Conservation (phyloP, 2,888 invertebrate genomes). For the Leptothorax acervorum region DNA sequence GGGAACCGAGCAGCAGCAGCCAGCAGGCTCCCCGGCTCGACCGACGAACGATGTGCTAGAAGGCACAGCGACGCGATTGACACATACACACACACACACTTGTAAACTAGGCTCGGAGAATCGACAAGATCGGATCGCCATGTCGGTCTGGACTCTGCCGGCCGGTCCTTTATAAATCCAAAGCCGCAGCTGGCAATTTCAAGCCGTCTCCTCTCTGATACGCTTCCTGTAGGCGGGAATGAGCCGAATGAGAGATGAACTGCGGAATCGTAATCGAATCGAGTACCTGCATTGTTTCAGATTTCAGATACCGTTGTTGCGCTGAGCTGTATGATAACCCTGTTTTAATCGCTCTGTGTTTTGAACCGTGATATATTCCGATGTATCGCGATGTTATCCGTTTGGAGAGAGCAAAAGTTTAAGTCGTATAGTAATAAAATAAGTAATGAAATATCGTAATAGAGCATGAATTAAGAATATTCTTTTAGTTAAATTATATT, state of each 20-base stretch:
- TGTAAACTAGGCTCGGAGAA: conserved; percentile 49
- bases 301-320: conserved; percentile 53
- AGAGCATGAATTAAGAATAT: neutral
- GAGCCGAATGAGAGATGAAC: conserved; percentile 63
- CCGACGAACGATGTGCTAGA: conserved; percentile 53
- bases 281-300: conserved; percentile 62
- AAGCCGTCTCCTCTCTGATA: conserved; percentile 43
- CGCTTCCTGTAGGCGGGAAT: conserved; percentile 66
- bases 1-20: conserved; percentile 70
- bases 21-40: conserved; percentile 25
- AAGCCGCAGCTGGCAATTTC: conserved; percentile 65
- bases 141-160: conserved; percentile 39
- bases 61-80: conserved; percentile 61
- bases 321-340: neutral
- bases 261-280: conserved; percentile 72
- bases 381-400: neutral
- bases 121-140: conserved; percentile 74
- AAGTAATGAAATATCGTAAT: neutral
- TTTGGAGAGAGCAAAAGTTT: neutral
- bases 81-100: conserved; percentile 60
- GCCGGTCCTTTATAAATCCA: conserved; percentile 69
- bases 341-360: neutral
- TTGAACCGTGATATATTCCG: neutral
- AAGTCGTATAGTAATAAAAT: neutral
- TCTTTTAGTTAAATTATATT: neutral